These are phyloP conservation scores for Palloptera scutellata DNA, from an alignment of 2,888 invertebrate species.

Conservation along the genomic window DNA sequence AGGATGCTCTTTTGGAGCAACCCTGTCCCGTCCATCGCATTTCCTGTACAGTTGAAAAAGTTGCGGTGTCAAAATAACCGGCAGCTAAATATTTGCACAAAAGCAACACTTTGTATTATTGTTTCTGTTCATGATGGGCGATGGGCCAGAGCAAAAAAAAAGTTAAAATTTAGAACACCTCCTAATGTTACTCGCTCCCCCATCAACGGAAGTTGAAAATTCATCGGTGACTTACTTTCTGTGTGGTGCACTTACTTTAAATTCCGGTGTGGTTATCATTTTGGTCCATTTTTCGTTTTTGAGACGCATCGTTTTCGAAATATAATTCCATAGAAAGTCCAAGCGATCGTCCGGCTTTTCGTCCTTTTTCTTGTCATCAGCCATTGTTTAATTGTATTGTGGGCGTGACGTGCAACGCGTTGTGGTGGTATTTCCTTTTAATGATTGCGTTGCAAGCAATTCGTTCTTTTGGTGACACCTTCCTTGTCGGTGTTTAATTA, in stretches of 20 bases:
- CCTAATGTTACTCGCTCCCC: too few relatives aligned
- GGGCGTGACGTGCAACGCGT: background rate
- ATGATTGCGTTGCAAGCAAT: background rate
- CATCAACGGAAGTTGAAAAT: background rate
- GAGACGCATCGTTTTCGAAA: constrained; percentile 50
- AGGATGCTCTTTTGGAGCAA: too few relatives aligned
- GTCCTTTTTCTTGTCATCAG: constrained; percentile 41
- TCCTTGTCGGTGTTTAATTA: background rate
- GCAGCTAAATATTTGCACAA: background rate
- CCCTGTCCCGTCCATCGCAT: too few relatives aligned
- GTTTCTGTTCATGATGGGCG: background rate
- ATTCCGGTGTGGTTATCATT: constrained; percentile 47
- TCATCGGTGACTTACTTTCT: background rate
- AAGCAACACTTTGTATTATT: background rate
- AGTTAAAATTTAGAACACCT: background rate
- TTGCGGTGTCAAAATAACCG: background rate
- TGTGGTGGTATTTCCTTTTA: background rate
- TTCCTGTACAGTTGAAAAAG: background rate
- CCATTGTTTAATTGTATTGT: constrained; percentile 32
- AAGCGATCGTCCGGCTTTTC: constrained; percentile 44
- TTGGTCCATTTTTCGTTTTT: constrained; percentile 55
- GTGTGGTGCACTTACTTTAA: constrained; percentile 48
- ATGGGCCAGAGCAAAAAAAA: background rate
- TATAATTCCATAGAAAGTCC: constrained; percentile 51
- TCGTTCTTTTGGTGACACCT: background rate